phyloP scores from a whole-genome alignment of 2,113 vertebrate species.

The Gracilinanus agilis region DNA sequence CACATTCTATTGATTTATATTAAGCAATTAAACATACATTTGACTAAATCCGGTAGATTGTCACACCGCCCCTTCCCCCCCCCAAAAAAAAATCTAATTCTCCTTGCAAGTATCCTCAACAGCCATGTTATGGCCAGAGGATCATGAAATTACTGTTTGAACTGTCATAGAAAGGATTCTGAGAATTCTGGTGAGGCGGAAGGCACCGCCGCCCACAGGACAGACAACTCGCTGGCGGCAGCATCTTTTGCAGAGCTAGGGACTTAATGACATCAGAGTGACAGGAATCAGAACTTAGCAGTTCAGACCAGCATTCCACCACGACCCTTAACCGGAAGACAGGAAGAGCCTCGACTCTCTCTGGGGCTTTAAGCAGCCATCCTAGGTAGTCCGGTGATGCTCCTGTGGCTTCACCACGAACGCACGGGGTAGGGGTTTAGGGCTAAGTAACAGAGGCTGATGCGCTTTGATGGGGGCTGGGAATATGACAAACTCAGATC shows the following conservation, averaged over 20 bases:
- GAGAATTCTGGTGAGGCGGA: neutral
- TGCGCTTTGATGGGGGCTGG: neutral
- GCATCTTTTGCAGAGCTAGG: neutral
- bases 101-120: neutral
- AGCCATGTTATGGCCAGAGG: neutral
- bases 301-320: neutral
- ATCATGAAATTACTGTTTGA: neutral
- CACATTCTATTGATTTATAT: too few relatives aligned
- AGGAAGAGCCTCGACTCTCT: neutral
- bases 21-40: neutral
- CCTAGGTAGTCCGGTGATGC: neutral
- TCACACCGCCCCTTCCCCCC: neutral
- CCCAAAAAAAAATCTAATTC: neutral
- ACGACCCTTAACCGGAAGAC: neutral
- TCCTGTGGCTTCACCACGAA: neutral
- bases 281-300: neutral
- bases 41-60: neutral
- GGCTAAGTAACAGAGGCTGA: neutral
- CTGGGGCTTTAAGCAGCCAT: neutral
- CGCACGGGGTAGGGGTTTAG: neutral
- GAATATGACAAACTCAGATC: neutral
- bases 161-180: neutral
- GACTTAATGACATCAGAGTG: neutral
- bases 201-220: neutral
- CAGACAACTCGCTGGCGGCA: neutral